These are phyloP conservation scores for Eupithecia subfuscata DNA, from an alignment of 2,888 invertebrate genomes.

Conservation along the genomic window DNA sequence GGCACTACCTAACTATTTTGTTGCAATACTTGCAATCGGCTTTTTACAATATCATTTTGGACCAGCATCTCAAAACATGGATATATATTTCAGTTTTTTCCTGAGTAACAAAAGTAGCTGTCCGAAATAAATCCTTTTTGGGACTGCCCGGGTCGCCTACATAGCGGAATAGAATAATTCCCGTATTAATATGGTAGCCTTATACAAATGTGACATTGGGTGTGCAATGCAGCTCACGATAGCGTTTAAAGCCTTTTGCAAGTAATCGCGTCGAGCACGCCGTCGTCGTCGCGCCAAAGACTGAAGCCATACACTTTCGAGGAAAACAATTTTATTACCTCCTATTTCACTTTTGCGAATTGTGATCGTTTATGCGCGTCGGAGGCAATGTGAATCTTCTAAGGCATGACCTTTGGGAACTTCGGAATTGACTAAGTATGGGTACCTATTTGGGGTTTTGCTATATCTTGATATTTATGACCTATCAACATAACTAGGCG, in stretches of 20 bases:
- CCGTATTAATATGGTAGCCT: conserved; percentile 47
- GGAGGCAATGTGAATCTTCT: conserved; percentile 37
- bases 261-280: conserved; percentile 60
- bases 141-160: conserved; percentile 6
- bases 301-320: conserved; percentile 39
- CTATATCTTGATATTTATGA: background rate
- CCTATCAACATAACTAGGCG: background rate
- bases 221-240: conserved; percentile 50
- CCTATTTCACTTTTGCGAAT: conserved; percentile 40
- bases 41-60: background rate
- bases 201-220: conserved; percentile 50
- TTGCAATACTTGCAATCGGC: background rate
- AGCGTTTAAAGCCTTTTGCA: conserved; percentile 57
- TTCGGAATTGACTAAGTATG: background rate
- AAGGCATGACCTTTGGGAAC: background rate
- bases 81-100: background rate
- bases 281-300: conserved; percentile 37
- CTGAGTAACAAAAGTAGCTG: conserved; percentile 4
- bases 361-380: conserved; percentile 35
- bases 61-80: background rate
- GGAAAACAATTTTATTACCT: conserved; percentile 45
- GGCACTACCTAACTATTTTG: background rate
- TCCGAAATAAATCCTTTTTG: conserved; percentile 28
- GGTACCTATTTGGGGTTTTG: background rate
- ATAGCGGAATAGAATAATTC: conserved; percentile 41